Evolutionary conservation across 2,113 vertebrate genomes (phyloP), one percentile per base, ranked within the genome.

Genomic region (Psilopogon haemacephalus): DNA sequence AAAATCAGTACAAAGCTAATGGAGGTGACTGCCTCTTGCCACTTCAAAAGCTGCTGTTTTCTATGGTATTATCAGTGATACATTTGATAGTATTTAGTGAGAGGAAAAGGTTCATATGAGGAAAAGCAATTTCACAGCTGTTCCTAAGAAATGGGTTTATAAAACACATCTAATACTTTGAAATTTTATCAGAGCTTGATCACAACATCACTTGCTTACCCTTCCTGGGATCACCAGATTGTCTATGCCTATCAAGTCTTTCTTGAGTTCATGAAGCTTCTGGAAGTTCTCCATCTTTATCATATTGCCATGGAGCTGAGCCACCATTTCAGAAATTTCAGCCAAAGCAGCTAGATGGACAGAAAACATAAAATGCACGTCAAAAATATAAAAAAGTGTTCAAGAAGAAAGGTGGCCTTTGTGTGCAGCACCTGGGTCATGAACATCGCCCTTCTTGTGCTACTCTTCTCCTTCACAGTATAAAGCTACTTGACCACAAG

Each of bases 231-330:
- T 96, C 84, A 98, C 98, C 17, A 99, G 98, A 98, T 98, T 98
- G 97, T 99, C 98, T 11, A 99, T 97, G 90, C 99, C 98, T 52
- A 99, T 98, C 97, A 99, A 96, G 95, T 99, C 99, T 91, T 99
- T 99, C 97, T 98, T 99, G 86, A 99, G 98, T 95, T 99, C 99
- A 63, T 99, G 98, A 13, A 99, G 98, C 92, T 99, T 99, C 98
- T 99, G 99, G 97, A 99, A 98, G 91, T 99, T 99, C 97, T 99
- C 99, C 97, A 99, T 99, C 97, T 99, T 99, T 96, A 99, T 97
- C 96, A 99, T 98, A 46, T 97, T 98, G 68, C 98, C 97, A 12
- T 99, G 98, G 69, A 99, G 98, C 88, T 98, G 99, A 11, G 98
- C 98, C 92, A 98, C 98, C 97, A 99, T 97, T 95, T 99, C 99